Evolutionary conservation across 2,888 invertebrate species (phyloP).

Genomic region (Cordilura impudica): DNA sequence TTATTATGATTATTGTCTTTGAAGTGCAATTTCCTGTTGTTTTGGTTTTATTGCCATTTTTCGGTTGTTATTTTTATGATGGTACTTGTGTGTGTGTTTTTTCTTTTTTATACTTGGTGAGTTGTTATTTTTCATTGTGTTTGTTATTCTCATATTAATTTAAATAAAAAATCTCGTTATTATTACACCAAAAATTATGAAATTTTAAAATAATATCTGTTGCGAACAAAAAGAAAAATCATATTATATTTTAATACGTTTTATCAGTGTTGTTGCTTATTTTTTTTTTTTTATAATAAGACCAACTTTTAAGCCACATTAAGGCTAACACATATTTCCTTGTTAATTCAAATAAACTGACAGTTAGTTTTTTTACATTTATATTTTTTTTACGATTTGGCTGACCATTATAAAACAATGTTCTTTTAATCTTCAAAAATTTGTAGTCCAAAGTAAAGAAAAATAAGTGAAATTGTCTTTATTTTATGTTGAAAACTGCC

Average conservation of each 20-base stretch:
- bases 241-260: background rate
- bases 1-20: constrained; percentile 64
- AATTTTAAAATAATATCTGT: background rate
- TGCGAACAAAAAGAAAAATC: background rate
- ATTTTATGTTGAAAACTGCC: too few relatives aligned
- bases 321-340: too few relatives aligned
- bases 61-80: constrained; percentile 13
- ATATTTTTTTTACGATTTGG: too few relatives aligned
- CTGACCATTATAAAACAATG: too few relatives aligned
- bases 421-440: too few relatives aligned
- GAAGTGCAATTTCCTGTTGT: constrained; percentile 74
- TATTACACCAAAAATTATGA: constrained; percentile 7
- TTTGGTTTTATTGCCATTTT: constrained; percentile 61
- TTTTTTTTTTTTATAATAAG: constrained; percentile 17
- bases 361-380: too few relatives aligned
- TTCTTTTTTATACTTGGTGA: background rate
- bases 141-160: background rate
- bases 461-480: too few relatives aligned
- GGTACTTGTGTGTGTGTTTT: constrained; percentile 3
- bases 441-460: too few relatives aligned
- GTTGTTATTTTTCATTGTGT: background rate
- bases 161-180: background rate
- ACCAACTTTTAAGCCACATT: background rate
- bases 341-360: too few relatives aligned
- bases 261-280: background rate